These are phyloP conservation scores for Gymnorhina tibicen DNA, from an alignment of 2,113 vertebrate species.

Conservation along the genomic window DNA sequence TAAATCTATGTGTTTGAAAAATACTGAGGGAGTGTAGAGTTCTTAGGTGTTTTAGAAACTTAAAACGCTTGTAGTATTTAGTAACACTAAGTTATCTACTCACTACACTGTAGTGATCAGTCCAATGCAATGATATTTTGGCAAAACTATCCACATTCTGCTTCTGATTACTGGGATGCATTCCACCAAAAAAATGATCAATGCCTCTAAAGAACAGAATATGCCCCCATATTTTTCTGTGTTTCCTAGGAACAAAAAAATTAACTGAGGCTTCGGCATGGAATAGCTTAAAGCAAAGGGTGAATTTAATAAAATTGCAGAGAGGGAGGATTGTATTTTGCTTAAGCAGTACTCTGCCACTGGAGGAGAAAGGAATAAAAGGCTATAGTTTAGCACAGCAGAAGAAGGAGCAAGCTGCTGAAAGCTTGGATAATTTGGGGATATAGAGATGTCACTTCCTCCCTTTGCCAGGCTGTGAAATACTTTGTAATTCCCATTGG, in stretches of 20 bases:
- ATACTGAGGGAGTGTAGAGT: neutral
- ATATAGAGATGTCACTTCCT: slow-evolving; percentile 55
- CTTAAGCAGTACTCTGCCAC: neutral
- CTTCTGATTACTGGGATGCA: neutral
- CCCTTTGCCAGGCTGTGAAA: slow-evolving; percentile 47
- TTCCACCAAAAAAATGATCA: neutral
- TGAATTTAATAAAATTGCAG: neutral
- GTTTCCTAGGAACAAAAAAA: neutral
- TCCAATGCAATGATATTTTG: neutral
- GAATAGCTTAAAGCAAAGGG: neutral
- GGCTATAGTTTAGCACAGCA: neutral
- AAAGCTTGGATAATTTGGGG: slow-evolving; percentile 42
- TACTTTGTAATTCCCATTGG: slow-evolving; percentile 52
- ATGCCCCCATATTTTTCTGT: neutral
- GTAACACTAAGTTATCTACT: neutral
- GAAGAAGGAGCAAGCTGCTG: slow-evolving; percentile 29
- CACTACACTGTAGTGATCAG: neutral
- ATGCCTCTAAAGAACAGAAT: neutral
- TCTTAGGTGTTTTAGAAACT: neutral
- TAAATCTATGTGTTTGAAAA: neutral
- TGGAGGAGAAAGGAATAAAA: slow-evolving; percentile 16
- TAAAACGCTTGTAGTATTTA: neutral
- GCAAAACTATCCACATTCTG: neutral
- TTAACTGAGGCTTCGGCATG: neutral
- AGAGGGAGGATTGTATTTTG: neutral